Base-by-base conservation (phyloP, 2,888 invertebrate genomes). In the Dromius quadrimaculatus region DNA sequence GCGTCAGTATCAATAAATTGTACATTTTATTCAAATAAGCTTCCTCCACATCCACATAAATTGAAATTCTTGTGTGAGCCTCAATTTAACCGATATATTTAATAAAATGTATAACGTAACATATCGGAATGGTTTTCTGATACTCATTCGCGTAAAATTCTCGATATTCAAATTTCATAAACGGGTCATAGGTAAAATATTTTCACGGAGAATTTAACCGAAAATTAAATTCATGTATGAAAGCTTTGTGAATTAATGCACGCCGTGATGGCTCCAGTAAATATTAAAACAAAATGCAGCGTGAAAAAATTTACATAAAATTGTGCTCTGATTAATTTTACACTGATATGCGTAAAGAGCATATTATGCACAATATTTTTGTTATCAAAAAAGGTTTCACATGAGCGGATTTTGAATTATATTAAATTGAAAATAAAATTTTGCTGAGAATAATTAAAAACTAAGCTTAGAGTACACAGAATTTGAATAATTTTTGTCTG, bases 131-230 rank as follows among this genome's bases (percentile, higher is more conserved):
- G 28, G 50, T 54, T 54, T 54, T 54, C 50, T 54, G 50, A 54
- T 28, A 54, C 15, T 54, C 50, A 54, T 54, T 54, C 50, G 50
- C 11, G 17, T 23, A 28, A 54, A 54, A 28, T 34, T 38, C 19
- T 36, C 59, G 38, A 59, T 59, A 59, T 59, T 59, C 59, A 59
- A 59, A 59, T 59, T 59, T 22, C 59, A 59, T 59, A 59, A 59
- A 17, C 20, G 59, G 59, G 59, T 59, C 59, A 59, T 34, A 20
- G 34, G 59, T 59, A 20, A 59, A 59, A 34, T 59, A 59, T 59
- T 59, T 59, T 36, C 59, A 59, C 59, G 59, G 59, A 20, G 36
- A 59, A 59, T 59, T 59, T 59, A 34, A 59, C 59, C 59, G 59
- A 13, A 15, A 34, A 59, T 59, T 20, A 59, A 59, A 57, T 36